Percentiles rank a stretch among this genome's conserved stretches.
Evolutionary conservation across 2,113 vertebrate genomes (phyloP).

Genomic region (Gopherus flavomarginatus): DNA sequence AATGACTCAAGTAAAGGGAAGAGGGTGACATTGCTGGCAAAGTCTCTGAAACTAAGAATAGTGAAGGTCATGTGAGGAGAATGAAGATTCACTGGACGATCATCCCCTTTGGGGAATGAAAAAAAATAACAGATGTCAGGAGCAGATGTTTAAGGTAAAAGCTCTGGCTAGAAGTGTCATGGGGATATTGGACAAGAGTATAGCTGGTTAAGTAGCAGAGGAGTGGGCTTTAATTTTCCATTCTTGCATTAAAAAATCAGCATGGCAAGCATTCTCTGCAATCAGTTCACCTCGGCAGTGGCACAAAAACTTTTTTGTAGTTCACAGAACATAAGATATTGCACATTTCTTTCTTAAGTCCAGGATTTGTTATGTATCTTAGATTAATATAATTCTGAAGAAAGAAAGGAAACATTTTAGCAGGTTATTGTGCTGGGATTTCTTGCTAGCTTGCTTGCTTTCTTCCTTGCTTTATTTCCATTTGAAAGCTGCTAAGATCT

Average conservation of each 20-base stretch:
- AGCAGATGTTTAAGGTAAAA: background rate
- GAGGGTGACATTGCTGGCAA: background rate
- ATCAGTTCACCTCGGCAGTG: background rate
- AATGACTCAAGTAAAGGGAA: constrained; percentile 20
- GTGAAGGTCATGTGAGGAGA: background rate
- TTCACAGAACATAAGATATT: background rate
- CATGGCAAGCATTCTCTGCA: background rate
- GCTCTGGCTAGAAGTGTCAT: background rate
- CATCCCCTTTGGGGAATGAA: background rate
- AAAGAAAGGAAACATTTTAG: background rate
- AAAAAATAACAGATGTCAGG: background rate
- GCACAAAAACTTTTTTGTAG: background rate
- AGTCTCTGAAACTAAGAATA: constrained; percentile 6
- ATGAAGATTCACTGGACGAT: background rate
- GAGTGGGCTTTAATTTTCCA: background rate
- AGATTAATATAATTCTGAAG: background rate
- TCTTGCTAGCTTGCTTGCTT: background rate
- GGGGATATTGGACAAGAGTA: background rate
- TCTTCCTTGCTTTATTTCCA: background rate
- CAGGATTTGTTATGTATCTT: background rate
- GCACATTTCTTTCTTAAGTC: background rate
- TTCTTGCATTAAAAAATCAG: background rate
- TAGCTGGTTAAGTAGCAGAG: background rate
- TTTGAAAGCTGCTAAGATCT: background rate
- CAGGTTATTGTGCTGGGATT: background rate